Base-by-base conservation (phyloP, 2,113 vertebrate species). In the Hippocampus barbouri region DNA sequence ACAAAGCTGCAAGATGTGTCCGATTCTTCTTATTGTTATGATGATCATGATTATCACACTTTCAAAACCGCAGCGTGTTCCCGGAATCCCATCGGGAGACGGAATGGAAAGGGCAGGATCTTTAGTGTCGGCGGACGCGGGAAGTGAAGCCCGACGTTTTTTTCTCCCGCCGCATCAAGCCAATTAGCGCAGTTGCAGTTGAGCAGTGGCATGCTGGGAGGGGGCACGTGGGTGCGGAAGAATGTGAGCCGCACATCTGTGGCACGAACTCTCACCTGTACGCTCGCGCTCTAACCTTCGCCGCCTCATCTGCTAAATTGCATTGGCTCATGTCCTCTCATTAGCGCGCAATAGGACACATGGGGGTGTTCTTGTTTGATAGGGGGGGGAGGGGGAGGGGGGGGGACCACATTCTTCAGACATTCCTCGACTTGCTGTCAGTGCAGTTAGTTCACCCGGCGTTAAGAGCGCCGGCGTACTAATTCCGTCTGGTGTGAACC, bases 301-400 rank as follows among this genome's bases (percentile, higher is more conserved):
- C 20, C 34, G 20, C 0, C 34, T 90, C 75, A 85, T 92, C 89
- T 92, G 87, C 84, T 87, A 85, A 90, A 87, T 77, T 60, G 79
- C 90, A 88, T 88, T 89, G 41, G 77, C 86, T 51, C 43, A 38
- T 38, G 89, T 73, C 87, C 69, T 80, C 85, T 93, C 90, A 92
- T 92, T 92, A 92, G 88, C 91, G 87, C 85, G 89, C 90, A 91
- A 92, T 86, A 87, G 84, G 85, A 89, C 82, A 79, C 82, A 85
- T 88, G 83, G 83, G 83, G 78, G 86, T 82, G 69, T 83, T 72
- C 78, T 79, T 81, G 87, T 91, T 89, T 86, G 76, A 0, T 34
- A 85, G 81, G 88, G 84, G 83, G 85, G 90, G 86, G 86, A 85
- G 81, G 43, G 14, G 10, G n/a, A n/a, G 25, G 25, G 25, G 81